Evolutionary conservation across 1,140 invertebrate species (phyloP).

Genomic region (Caerostris extrusa): DNA sequence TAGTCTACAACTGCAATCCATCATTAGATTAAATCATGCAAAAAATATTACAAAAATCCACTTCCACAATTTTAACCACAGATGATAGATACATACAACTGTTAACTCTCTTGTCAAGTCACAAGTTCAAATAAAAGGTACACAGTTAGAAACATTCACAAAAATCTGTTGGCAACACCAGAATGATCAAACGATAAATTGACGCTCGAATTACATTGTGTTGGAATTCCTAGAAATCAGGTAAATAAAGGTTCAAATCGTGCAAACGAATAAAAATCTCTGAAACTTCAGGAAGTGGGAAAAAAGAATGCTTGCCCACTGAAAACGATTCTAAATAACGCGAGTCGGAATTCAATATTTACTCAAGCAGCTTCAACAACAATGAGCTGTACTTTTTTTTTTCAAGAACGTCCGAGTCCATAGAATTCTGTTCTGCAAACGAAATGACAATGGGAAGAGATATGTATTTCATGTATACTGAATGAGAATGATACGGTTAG

Average conservation of each 20-base stretch:
- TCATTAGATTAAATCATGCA: too few relatives aligned
- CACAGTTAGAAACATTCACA: neutral
- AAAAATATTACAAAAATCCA: neutral
- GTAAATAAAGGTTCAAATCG: neutral
- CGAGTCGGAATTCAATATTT: neutral
- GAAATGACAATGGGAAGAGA: neutral
- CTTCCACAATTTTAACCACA: neutral
- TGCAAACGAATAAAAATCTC: neutral
- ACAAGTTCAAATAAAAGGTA: neutral
- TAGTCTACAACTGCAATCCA: too few relatives aligned
- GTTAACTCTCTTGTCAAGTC: neutral
- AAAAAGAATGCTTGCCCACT: neutral
- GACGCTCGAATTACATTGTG: neutral
- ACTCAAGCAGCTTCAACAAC: neutral
- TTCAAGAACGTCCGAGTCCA: neutral
- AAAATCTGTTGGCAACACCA: neutral
- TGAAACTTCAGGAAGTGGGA: neutral
- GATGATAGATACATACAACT: neutral
- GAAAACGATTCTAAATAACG: conserved; percentile 18
- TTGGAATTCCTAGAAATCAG: neutral
- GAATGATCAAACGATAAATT: neutral
- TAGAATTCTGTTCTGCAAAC: neutral
- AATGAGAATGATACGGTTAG: neutral
- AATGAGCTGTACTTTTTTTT: neutral
- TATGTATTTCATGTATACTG: neutral